A percentile compares a stretch with the other conserved stretches of the same genome.
These are phyloP conservation scores for Orchestia grillus DNA, from an alignment of 1,140 invertebrate genomes.

Conservation along the genomic window DNA sequence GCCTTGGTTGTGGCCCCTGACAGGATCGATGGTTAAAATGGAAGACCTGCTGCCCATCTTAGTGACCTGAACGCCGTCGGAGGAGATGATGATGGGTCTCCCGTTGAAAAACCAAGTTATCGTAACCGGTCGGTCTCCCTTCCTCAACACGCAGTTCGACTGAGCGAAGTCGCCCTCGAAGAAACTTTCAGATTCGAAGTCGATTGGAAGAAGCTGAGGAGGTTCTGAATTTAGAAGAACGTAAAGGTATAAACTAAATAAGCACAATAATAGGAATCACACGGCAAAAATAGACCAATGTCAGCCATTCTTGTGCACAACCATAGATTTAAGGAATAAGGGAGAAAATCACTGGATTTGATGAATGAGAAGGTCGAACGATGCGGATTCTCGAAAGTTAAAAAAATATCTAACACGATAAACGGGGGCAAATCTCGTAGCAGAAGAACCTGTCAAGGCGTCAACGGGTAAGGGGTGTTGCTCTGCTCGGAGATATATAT, in stretches of 20 bases:
- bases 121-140: conserved; percentile 85
- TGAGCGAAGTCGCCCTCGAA: conserved; percentile 75
- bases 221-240: conserved; percentile 60
- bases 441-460: too few species aligned
- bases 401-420: too few species aligned
- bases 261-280: too few species aligned
- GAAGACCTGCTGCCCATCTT: conserved; percentile 70
- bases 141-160: conserved; percentile 84
- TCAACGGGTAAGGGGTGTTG: too few species aligned
- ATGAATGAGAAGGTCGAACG: too few species aligned
- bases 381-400: too few species aligned
- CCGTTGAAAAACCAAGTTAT: conserved; percentile 84
- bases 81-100: conserved; percentile 65
- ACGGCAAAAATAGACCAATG: too few species aligned
- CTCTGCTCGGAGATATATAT: too few species aligned
- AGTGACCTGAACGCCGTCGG: conserved; percentile 60
- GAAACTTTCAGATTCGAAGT: conserved; percentile 68
- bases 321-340: too few species aligned
- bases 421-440: too few species aligned
- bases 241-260: neutral
- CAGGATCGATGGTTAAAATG: conserved; percentile 71
- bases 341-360: too few species aligned
- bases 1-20: conserved; percentile 76
- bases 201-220: conserved; percentile 63
- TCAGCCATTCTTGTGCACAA: too few species aligned